Percentiles rank a stretch among this genome's conserved stretches.
Evolutionary conservation across 2,797 vertebrate genomes (phyloP).

Genomic region (Sarcophilus harrisii): DNA sequence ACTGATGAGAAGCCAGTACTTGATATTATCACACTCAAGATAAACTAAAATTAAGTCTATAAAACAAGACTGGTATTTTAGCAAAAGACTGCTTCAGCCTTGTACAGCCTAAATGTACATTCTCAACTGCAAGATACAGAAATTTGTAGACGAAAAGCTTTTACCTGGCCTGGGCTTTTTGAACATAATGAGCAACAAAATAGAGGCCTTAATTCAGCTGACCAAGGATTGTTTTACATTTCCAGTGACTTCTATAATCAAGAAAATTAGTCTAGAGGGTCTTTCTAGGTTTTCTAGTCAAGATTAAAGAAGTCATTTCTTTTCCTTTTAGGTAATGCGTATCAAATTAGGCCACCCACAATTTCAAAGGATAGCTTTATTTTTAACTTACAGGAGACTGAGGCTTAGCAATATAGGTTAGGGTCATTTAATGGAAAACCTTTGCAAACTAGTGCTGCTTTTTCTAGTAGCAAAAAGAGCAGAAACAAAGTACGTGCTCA

Average conservation of each 20-base stretch:
- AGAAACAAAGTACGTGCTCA: not conserved
- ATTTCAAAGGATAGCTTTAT: slow-evolving; percentile 36
- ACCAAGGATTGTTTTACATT: slow-evolving; percentile 59
- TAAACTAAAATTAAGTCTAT: not conserved
- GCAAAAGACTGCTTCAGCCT: not conserved
- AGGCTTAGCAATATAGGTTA: not conserved
- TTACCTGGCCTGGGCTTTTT: not conserved
- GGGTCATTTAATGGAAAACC: slow-evolving; percentile 5
- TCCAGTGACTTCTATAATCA: slow-evolving; percentile 32
- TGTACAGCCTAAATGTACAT: slow-evolving; percentile 57
- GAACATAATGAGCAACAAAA: slow-evolving; percentile 56
- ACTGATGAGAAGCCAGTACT: not conserved
- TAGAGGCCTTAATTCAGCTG: slow-evolving; percentile 39
- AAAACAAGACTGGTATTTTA: not conserved
- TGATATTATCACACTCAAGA: not conserved
- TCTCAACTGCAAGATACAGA: not conserved
- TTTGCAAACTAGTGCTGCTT: slow-evolving; percentile 64
- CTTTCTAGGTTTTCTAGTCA: not conserved
- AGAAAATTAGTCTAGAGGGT: slow-evolving; percentile 63
- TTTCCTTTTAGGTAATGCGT: slow-evolving; percentile 48
- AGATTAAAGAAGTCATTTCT: slow-evolving; percentile 60
- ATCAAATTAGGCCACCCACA: slow-evolving; percentile 7
- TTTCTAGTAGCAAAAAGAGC: not conserved
- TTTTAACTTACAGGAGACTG: not conserved
- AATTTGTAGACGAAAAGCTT: slow-evolving; percentile 66